Percentiles rank a stretch among this genome's conserved stretches.
phyloP scores from a whole-genome alignment of 1,140 invertebrate species.

The Mesaphorura yosii region DNA sequence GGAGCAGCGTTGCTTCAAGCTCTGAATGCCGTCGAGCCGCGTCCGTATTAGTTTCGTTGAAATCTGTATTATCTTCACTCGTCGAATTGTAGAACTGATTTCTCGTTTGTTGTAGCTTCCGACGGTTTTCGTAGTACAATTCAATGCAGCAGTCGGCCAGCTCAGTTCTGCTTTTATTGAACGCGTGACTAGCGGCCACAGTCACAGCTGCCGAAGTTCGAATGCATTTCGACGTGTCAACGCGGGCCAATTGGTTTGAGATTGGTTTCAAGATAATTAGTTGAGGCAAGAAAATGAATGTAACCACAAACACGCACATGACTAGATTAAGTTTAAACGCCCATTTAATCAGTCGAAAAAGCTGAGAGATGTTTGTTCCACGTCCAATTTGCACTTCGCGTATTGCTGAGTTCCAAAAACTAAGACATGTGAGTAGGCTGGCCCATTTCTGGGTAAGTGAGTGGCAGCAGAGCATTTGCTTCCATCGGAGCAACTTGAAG shows the following conservation, averaged over 20 bases:
- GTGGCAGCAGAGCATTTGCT: conserved; percentile 55
- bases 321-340: conserved; percentile 59
- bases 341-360: conserved; percentile 71
- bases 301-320: conserved; percentile 50
- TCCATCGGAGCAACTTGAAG: conserved; percentile 63
- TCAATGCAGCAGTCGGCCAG: conserved; percentile 5
- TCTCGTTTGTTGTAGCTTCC: no score
- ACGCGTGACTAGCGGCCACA: no score
- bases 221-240: no score
- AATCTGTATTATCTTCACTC: no score
- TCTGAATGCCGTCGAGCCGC: no score
- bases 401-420: conserved; percentile 17
- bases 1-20: no score
- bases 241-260: no score
- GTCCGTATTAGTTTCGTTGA: no score
- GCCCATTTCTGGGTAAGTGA: conserved; percentile 34
- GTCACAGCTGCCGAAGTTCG: no score
- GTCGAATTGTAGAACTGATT: no score
- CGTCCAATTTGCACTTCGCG: conserved; percentile 16
- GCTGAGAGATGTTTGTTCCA: conserved; percentile 51
- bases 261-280: no score
- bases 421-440: conserved; percentile 17
- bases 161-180: no score
- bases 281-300: conserved; percentile 56
- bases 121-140: background rate